Evolutionary conservation across 2,888 invertebrate genomes (phyloP).

Genomic region (Morpho achilles): DNA sequence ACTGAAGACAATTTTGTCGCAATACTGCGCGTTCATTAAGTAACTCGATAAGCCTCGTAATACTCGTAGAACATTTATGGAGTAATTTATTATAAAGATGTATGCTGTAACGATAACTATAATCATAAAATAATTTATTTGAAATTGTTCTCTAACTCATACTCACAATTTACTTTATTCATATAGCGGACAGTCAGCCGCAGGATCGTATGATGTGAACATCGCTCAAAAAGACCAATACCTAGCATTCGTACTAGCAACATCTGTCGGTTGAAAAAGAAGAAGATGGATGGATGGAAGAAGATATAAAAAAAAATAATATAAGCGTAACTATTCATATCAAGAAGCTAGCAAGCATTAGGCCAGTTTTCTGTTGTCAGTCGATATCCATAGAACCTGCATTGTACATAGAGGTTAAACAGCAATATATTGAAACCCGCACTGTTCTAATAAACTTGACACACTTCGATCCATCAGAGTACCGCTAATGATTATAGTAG

Average conservation of each 20-base stretch:
- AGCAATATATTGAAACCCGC: constrained; percentile 8
- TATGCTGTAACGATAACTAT: constrained; percentile 2
- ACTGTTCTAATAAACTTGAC: constrained; percentile 21
- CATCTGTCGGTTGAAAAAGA: too few relatives aligned
- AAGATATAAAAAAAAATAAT: too few relatives aligned
- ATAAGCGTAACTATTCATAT: too few relatives aligned
- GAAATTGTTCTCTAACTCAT: background rate
- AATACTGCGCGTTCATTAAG: background rate
- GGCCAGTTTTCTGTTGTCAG: too few relatives aligned
- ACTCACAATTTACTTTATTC: too few relatives aligned
- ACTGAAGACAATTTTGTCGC: background rate
- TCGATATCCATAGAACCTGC: too few relatives aligned
- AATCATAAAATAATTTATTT: background rate
- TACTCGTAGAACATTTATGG: background rate
- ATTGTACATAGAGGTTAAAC: background rate
- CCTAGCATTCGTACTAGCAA: too few relatives aligned
- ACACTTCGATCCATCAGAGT: constrained; percentile 13
- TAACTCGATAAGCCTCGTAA: background rate
- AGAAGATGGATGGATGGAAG: too few relatives aligned
- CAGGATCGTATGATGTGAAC: too few relatives aligned
- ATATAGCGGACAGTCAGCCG: too few relatives aligned
- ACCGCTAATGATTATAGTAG: constrained; percentile 30
- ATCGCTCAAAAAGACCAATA: too few relatives aligned
- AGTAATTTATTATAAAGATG: background rate
- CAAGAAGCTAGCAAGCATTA: too few relatives aligned